Evolutionary conservation across 2,797 vertebrate species (phyloP), one percentile per base, ranked within the genome.

Genomic region (Tenualosa thibaudeaui): DNA sequence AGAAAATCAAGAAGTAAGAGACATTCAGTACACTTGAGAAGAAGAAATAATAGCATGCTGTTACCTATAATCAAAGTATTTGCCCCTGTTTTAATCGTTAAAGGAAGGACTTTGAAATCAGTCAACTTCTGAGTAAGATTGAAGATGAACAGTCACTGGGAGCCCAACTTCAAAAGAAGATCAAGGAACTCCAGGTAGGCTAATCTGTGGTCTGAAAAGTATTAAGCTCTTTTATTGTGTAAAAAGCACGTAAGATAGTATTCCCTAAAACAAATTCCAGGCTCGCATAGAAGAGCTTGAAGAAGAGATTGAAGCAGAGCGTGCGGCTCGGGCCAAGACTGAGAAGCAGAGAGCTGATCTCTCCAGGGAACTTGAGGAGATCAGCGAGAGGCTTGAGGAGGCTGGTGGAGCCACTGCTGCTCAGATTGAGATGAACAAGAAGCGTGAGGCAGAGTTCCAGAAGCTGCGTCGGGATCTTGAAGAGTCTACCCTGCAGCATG

Each of bases 21-120:
- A 6, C 12, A 3, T 17, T 13, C 53, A 75, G 7, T 54, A 54
- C 13, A 17, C 15, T 54, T 9, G 19, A 24, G 37, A 13, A 24
- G 53, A 54, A 3, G 15, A 81, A 54, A 81, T 7, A 5, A 37
- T 7, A 81, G 12, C 2, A 37, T 24, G 1, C 3, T 31, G 37
- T 15, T 24, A 15, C 53, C 15, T 19, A 54, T 54, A 46, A 43
- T 8, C 22, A 17, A 1, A 19, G 54, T 56, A 56, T 19, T 56
- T 43, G 8, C 22, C 6, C 8, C 8, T 3, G 8, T 62, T 62
- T 24, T 62, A 58, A 58, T 58, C 56, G 24, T 71, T n/a, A 84
- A 83, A 96, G 95, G 91, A 96, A 95, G 89, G 95, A 95, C 84
- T 96, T 95, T 92, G 95, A 96, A 92, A 93, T 94, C 60, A 94